Conservation (phyloP, 2,113 vertebrate genomes). For the Fulica atra region DNA sequence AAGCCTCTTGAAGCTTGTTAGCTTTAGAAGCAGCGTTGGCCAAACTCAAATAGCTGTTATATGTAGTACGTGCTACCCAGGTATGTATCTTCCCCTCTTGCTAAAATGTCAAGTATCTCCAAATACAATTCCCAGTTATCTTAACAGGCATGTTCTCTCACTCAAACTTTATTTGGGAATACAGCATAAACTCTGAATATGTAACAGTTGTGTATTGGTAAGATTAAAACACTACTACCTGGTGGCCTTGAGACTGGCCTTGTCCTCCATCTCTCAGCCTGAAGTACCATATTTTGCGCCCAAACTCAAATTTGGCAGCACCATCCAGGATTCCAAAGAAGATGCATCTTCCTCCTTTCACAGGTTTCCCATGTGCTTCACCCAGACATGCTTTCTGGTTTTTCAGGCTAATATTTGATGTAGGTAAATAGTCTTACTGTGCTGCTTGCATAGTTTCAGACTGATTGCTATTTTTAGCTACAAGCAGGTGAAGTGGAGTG, state of each 20-base stretch:
- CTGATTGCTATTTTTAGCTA: not conserved
- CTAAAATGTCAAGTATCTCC: not conserved
- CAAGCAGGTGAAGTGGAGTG: not conserved
- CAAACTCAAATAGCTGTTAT: not conserved
- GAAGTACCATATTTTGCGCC: not conserved
- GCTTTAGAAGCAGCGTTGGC: not conserved
- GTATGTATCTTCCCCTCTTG: not conserved
- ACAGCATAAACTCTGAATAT: not conserved
- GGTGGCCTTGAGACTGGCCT: not conserved
- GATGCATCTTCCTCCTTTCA: not conserved
- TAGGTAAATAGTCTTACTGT: not conserved
- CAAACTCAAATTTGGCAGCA: not conserved
- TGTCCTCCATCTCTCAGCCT: not conserved
- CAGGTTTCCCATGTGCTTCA: not conserved
- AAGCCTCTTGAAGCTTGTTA: not conserved
- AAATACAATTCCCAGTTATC: not conserved
- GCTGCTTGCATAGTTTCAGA: not conserved
- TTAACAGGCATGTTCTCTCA: not conserved
- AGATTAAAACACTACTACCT: not conserved
- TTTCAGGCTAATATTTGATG: not conserved
- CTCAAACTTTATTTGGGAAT: not conserved
- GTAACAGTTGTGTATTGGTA: not conserved
- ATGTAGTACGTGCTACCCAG: not conserved
- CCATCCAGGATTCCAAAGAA: not conserved
- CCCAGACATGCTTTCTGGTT: not conserved